Evolutionary conservation across 2,113 vertebrate species (phyloP).

Genomic region (Thermophis baileyi): DNA sequence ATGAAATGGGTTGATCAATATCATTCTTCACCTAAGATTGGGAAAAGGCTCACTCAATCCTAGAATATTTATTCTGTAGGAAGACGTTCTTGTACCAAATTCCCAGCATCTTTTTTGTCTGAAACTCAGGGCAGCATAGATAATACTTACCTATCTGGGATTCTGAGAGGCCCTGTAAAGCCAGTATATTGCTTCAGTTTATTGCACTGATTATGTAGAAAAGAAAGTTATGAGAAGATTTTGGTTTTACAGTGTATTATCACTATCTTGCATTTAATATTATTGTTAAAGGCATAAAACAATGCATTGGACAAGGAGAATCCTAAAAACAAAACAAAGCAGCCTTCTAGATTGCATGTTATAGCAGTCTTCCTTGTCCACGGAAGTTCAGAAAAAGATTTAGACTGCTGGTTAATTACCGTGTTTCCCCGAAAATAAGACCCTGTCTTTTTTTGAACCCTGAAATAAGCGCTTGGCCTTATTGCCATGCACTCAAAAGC

Average conservation of each 20-base stretch:
- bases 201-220: not conserved
- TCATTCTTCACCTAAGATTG: not conserved
- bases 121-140: not conserved
- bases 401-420: constrained; percentile 3
- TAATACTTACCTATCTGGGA: not conserved
- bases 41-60: not conserved
- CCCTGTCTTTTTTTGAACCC: too few species aligned
- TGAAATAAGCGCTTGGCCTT: too few species aligned
- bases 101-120: not conserved
- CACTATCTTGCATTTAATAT: not conserved
- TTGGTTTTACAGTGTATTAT: not conserved
- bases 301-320: not conserved
- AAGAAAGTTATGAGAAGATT: not conserved
- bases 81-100: not conserved
- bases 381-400: not conserved
- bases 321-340: not conserved
- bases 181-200: not conserved
- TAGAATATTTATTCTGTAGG: not conserved
- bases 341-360: not conserved
- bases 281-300: not conserved
- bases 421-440: too few species aligned
- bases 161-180: not conserved
- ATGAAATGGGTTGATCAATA: not conserved
- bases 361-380: not conserved
- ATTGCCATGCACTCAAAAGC: too few species aligned